Conservation (phyloP, 2,888 invertebrate genomes). For the Molanna angustata region DNA sequence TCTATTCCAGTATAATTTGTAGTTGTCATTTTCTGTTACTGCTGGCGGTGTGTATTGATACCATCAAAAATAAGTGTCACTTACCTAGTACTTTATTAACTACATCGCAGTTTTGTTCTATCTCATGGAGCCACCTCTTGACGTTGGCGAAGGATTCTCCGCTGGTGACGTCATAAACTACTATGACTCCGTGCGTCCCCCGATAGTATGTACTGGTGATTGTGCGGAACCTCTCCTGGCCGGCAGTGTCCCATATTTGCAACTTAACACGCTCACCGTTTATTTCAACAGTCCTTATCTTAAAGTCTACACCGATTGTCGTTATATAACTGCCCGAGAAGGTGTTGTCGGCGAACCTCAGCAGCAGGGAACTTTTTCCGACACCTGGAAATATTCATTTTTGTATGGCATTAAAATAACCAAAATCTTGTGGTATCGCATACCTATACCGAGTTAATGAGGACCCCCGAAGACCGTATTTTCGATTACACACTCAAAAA, state of each 20-base stretch:
- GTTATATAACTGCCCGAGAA: constrained; percentile 98
- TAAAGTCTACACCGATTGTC: constrained; percentile 99
- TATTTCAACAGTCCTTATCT: constrained; percentile 93
- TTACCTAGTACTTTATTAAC: constrained; percentile 96
- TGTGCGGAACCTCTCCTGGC: constrained; percentile 95
- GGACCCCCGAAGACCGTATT: no score
- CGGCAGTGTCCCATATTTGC: constrained; percentile 98
- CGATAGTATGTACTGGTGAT: constrained; percentile 99
- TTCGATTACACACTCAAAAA: no score
- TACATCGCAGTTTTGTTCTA: constrained; percentile 99
- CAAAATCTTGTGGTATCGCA: no score
- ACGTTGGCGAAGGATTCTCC: constrained; percentile 99
- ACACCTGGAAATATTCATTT: constrained; percentile 87
- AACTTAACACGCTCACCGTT: constrained; percentile 89
- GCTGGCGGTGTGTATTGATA: no score
- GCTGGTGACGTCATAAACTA: constrained; percentile 98
- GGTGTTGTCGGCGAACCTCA: constrained; percentile 97
- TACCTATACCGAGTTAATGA: no score
- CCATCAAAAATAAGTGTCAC: no score
- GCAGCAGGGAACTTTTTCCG: constrained; percentile 94
- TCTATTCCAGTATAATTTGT: no score
- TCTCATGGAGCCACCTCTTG: constrained; percentile 98
- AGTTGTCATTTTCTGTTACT: no score
- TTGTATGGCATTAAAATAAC: no score
- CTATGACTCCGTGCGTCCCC: constrained; percentile 99